Percentiles rank a stretch among this genome's conserved stretches.
Evolutionary conservation across 2,113 vertebrate genomes (phyloP).

Genomic region (Hoplias malabaricus): DNA sequence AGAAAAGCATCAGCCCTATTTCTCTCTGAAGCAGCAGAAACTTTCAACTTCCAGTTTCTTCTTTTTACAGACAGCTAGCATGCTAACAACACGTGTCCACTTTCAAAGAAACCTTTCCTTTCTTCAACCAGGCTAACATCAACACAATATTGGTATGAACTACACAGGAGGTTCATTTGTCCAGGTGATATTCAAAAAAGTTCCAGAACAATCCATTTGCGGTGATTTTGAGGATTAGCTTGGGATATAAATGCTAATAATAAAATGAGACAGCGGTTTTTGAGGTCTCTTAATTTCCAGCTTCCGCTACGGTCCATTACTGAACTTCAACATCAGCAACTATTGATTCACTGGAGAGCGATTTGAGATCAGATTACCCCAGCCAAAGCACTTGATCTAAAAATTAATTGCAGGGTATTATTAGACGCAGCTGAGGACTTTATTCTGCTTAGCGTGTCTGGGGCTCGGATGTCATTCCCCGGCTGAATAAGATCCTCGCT

Average conservation of each 20-base stretch:
- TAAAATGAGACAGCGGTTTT: too few species aligned
- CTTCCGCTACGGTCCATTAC: not conserved
- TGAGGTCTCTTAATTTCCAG: not conserved
- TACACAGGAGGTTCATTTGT: not conserved
- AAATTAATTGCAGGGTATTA: not conserved
- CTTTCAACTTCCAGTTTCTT: not conserved
- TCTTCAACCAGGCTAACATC: not conserved
- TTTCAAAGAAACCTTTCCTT: not conserved
- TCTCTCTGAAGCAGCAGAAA: constrained; percentile 1
- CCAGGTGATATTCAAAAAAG: not conserved
- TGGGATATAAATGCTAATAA: too few species aligned
- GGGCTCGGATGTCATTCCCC: not conserved
- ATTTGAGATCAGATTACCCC: not conserved
- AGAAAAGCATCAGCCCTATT: not conserved
- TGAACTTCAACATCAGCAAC: not conserved
- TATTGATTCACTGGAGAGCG: not conserved
- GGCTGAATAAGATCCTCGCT: not conserved
- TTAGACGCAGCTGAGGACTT: not conserved
- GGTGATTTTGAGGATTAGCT: too few species aligned
- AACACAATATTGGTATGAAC: too few species aligned
- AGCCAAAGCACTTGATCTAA: not conserved
- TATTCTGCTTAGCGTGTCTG: not conserved
- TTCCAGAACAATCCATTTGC: not conserved
- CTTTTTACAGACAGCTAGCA: not conserved
- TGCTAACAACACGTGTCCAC: not conserved